Evolutionary conservation across 2,797 vertebrate genomes (phyloP), one percentile per base, ranked within the genome.

Genomic region (Anomalospiza imberbis): DNA sequence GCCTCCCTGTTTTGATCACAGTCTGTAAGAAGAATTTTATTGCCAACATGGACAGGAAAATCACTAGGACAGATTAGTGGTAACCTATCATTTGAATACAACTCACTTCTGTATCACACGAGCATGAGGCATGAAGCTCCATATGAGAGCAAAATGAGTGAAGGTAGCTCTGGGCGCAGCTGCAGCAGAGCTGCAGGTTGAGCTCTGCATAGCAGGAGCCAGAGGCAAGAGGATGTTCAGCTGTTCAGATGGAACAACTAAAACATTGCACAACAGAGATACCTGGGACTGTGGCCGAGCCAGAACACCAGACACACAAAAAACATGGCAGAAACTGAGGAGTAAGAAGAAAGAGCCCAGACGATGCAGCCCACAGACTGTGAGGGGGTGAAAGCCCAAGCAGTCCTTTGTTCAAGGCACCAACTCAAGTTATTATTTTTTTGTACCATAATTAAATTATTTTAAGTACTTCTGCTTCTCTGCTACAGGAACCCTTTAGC

Each of bases 391-490:
- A 47, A 74, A 81, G 17, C 31, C 10, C 10, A n/a, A 15, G 29
- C 3, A 26, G 17, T 80, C 25, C 10, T 47, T 40, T 47, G 21
- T 16, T 40, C 2, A 12, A 47, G 40, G 25, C 45, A 72, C 6
- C 18, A 60, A 14, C 29, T 47, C 0, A 0, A 47, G 34, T 47
- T 20, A 34, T 3, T 38, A 0, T 21, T 29, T 47, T 66, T 45
- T 47, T n/a, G 28, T n/a, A 60, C 10, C 3, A 18, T 40, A 3
- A 31, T 67, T 31, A 47, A 47, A 54, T 47, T 26, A n/a, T 44
- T 51, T 72, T 29, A 48, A 42, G 21, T 31, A 31, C 3, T 11
- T 47, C 29, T 36, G 42, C 25, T 32, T 32, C 5, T n/a, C n/a
- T 38, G 8, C 21, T 28, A 11, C 1, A 1, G 29, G 53, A 60